Base-by-base conservation (phyloP, 2,797 vertebrate genomes). In the Champsocephalus esox region DNA sequence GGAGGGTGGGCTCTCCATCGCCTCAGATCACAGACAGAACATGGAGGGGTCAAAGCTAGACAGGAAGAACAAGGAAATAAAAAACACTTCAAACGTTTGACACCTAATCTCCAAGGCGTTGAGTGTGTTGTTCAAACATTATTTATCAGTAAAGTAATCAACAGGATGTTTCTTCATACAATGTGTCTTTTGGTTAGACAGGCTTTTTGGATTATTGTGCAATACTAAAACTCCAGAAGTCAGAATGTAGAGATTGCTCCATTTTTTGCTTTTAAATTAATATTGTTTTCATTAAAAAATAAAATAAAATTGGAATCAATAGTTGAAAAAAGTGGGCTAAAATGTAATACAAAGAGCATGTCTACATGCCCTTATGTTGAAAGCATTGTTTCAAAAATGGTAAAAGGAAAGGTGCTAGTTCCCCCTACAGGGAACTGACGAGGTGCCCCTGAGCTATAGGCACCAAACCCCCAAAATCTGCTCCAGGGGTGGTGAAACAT, bases 1-100 rank as follows among this genome's bases (percentile, higher is more conserved):
- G 17, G 94, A 94, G 0, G 92, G 93, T 0, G 93, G 90, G 58
- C 88, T 95, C 58, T 95, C 94, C 95, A 96, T 96, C 24, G 1
- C 48, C 32, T 84, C 71, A 65, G 56, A 41, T 89, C 75, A 87
- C 68, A 16, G n/a, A 48, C 63, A n/a, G 24, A 0, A 38, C 81
- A 80, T 54, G 28, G n/a, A 21, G 46, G 14, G 14, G 58, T 58
- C 49, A 11, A 61, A 66, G 60, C 72, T 70, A 0, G 24, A 2
- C 38, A 17, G 16, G 5, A 10, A 58, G 1, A 12, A 62, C 12
- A 28, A 3, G 13, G 56, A 1, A 48, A 9, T 17, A 48, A 51
- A 48, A 70, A 4, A 62, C 34, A 3, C 10, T 12, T 12, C 21
- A 5, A 21, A 57, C 1, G 17, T 48, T 56, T 56, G 4, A 54